phyloP scores from a whole-genome alignment of 2,797 vertebrate species.

The Channallabes apus region DNA sequence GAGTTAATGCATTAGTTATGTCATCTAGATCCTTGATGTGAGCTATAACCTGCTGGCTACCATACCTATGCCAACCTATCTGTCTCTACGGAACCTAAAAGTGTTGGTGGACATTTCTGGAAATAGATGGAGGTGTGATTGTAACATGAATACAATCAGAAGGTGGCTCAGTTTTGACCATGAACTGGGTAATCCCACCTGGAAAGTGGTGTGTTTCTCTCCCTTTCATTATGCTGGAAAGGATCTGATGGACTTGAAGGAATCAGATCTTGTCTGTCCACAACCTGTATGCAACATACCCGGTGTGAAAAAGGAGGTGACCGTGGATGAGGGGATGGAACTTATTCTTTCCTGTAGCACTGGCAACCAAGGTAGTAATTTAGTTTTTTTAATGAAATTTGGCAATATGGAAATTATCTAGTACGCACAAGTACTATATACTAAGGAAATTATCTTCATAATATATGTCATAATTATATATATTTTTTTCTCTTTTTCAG shows the following conservation, averaged over 20 bases:
- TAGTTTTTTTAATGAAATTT: neutral
- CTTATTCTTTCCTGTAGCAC: constrained; percentile 67
- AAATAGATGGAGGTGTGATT: constrained; percentile 79
- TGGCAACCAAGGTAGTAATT: constrained; percentile 65
- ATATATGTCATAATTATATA: neutral
- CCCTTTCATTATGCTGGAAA: constrained; percentile 63
- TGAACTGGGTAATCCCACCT: constrained; percentile 62
- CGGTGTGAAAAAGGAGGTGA: constrained; percentile 63
- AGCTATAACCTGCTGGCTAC: constrained; percentile 78
- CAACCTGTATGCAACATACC: constrained; percentile 31
- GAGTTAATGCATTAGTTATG: constrained; percentile 23
- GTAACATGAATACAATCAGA: constrained; percentile 66
- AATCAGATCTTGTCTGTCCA: constrained; percentile 68
- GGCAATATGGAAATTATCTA: neutral
- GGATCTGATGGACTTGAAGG: constrained; percentile 69
- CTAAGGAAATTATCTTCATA: neutral
- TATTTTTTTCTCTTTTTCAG: constrained; percentile 56
- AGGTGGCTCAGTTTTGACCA: constrained; percentile 65
- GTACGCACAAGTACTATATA: neutral
- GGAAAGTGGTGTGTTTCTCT: constrained; percentile 69
- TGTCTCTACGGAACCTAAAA: constrained; percentile 71
- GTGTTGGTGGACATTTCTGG: constrained; percentile 66
- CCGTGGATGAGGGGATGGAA: constrained; percentile 63
- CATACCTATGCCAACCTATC: constrained; percentile 68
- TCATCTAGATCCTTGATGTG: constrained; percentile 79